Evolutionary conservation across 2,113 vertebrate genomes (phyloP), one percentile per base, ranked within the genome.

Genomic region (Micromys minutus): DNA sequence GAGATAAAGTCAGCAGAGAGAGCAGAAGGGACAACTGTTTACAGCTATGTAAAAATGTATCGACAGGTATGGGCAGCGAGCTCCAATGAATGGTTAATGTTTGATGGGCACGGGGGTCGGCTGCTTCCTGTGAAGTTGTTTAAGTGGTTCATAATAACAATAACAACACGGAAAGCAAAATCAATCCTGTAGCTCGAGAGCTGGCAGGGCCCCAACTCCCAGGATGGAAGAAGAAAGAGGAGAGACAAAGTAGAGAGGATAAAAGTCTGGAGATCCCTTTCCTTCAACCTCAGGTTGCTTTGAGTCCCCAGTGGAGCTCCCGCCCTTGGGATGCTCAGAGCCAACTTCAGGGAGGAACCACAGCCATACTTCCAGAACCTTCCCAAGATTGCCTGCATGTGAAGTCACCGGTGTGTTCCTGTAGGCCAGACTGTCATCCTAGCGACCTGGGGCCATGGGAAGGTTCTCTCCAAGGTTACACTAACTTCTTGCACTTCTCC

Each of bases 131-230:
- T 63, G 90, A 96, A 92, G 92, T 95, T 97, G 96, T 96, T 92
- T 96, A 97, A 97, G 96, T 96, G 96, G 96, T 76, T 94, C 94
- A 97, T 96, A 96, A 96, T 89, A 97, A 92, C 84, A 79, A 57
- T 93, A 96, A 95, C 93, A 93, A 85, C 87, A 15, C 55, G 83
- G 90, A 96, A 92, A 84, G 94, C 76, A 94, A 95, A 96, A 95
- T 96, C 90, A 90, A 92, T 97, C 94, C 50, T 16, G 76, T 10
- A 26, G 84, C 77, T 57, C 2, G 31, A 52, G 21, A 87, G 90
- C n/a, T 15, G 89, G 24, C 71, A 10, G 57, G 87, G 79, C 36
- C n/a, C 91, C 19, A n/a, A 63, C 16, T 72, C 22, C 72, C 36
- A 39, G 92, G 55, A 87, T 34, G 9, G 47, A 72, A 61, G 87